phyloP scores from a whole-genome alignment of 2,797 vertebrate genomes.

The Choloepus didactylus region DNA sequence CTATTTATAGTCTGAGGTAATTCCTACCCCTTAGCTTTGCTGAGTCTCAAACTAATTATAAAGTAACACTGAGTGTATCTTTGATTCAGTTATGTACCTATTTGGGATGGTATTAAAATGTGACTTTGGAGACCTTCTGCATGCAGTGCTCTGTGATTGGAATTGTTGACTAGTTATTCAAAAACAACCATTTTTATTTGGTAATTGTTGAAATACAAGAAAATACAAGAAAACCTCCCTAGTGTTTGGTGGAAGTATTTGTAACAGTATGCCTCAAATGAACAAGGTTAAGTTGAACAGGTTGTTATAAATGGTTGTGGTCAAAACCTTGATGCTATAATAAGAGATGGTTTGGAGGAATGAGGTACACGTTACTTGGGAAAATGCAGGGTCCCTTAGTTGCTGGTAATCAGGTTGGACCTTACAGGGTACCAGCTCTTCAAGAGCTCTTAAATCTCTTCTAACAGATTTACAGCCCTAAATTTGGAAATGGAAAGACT shows the following conservation, averaged over 20 bases:
- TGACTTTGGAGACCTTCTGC: not conserved
- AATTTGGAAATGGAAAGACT: not conserved
- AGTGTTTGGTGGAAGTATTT: not conserved
- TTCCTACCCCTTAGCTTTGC: slow-evolving; percentile 17
- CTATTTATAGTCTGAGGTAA: not conserved
- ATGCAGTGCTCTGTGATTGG: not conserved
- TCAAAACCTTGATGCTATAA: not conserved
- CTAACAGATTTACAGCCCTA: not conserved
- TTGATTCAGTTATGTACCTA: not conserved
- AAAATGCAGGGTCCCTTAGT: not conserved
- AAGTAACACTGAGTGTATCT: not conserved
- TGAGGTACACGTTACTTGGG: rapidly evolving
- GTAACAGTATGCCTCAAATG: not conserved
- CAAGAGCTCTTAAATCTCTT: not conserved
- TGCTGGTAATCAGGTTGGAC: not conserved
- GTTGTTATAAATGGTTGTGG: not conserved
- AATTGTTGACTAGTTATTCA: not conserved
- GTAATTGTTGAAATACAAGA: not conserved
- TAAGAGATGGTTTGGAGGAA: not conserved
- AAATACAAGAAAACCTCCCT: not conserved
- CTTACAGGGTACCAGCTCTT: not conserved
- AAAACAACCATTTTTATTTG: slow-evolving; percentile 3
- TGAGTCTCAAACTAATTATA: slow-evolving; percentile 1
- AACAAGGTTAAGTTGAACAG: not conserved
- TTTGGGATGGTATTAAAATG: not conserved